Percentiles rank a stretch among this genome's conserved stretches.
These are phyloP conservation scores for Neosilurus hyrtlii DNA, from an alignment of 2,797 vertebrate species.

Conservation along the genomic window DNA sequence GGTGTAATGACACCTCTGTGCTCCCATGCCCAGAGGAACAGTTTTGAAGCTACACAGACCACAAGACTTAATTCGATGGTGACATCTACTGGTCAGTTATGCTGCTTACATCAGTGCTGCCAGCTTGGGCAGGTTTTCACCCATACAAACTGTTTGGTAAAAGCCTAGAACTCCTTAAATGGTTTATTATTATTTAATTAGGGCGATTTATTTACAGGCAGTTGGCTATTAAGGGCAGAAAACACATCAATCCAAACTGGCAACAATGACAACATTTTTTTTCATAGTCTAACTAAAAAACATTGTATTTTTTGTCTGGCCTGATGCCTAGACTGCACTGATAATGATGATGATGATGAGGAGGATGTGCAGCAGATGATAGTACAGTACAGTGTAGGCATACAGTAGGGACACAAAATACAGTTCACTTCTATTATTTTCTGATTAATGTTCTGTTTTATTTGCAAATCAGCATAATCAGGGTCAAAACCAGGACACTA, in stretches of 20 bases:
- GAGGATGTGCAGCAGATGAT: neutral
- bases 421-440: neutral
- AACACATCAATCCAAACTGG: neutral
- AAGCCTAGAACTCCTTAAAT: neutral
- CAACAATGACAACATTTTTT: neutral
- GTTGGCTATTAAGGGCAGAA: neutral
- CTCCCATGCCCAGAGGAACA: neutral
- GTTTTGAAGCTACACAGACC: neutral
- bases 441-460: neutral
- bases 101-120: neutral
- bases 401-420: neutral
- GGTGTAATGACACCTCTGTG: constrained; percentile 4
- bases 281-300: neutral
- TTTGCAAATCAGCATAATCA: neutral
- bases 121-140: neutral
- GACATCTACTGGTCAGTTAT: constrained; percentile 45
- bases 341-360: neutral
- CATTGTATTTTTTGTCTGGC: neutral
- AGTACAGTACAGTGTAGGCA: neutral
- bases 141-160: neutral
- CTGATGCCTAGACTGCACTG: neutral
- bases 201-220: neutral
- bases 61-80: constrained; percentile 10
- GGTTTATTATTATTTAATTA: neutral
- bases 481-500: neutral